Base-by-base conservation (phyloP, 2,113 vertebrate genomes). In the Sinocyclocheilus grahami region DNA sequence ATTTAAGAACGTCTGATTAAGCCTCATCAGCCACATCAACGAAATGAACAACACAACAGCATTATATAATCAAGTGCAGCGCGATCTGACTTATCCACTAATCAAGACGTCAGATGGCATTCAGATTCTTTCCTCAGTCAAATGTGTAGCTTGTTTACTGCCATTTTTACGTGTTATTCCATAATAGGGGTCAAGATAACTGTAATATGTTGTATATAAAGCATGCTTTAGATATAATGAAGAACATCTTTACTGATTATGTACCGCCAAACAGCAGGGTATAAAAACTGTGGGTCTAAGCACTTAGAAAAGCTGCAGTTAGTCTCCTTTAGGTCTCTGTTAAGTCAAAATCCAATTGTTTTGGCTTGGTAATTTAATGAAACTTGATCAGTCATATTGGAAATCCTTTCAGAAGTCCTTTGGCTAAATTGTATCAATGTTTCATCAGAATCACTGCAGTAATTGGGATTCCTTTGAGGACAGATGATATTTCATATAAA, bases 1-100 rank as follows among this genome's bases (percentile, higher is more conserved):
- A 89, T 88, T 89, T 85, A 89, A 85, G 86, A 78, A 88, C 42
- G 63, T 27, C 55, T 85, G 82, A 89, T 86, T 82, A 88, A 88
- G 37, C 75, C 87, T 89, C 85, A 89, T 89, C 89, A 89, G 71
- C 58, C 88, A 84, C 60, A 87, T 89, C 86, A 86, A 86, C 62
- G 55, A 85, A 84, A 84, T 78, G 69, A 78, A 51, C 67, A 65
- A 65, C 79, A 87, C 62, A 86, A 86, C 83, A 84, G 60, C 63
- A 55, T 72, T 53, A 82, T 62, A 81, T 87, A 89, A 88, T 88
- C 87, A 89, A 86, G 84, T 78, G 83, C 60, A 78, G 60, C 55
- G 1, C 20, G 58, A 69, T 86, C 82, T 82, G 87, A 46, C 48
- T 86, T 84, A 84, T 89, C 76, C 86, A 65, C 74, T 86, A 88